Conservation (phyloP, 1,140 invertebrate genomes). For the Helicoverpa zea region DNA sequence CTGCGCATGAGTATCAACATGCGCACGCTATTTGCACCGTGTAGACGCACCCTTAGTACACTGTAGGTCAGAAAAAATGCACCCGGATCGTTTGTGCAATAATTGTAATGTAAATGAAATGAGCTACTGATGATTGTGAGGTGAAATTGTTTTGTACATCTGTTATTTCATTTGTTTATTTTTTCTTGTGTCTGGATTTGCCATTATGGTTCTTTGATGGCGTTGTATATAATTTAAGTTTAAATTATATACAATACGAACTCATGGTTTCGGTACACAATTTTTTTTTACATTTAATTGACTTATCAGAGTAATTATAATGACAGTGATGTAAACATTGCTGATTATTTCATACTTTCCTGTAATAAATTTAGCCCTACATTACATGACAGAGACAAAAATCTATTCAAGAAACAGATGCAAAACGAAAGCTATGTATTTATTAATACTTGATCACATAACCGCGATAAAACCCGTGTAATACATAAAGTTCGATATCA, state of each 20-base stretch:
- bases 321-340: too few species aligned
- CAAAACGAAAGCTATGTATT: neutral
- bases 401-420: neutral
- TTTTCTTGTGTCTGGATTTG: neutral
- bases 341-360: too few species aligned
- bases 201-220: neutral
- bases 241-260: neutral
- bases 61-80: slow-evolving; percentile 41
- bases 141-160: slow-evolving; percentile 31
- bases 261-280: too few species aligned
- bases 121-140: slow-evolving; percentile 39
- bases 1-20: too few species aligned
- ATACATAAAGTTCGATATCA: slow-evolving; percentile 24
- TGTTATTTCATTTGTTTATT: slow-evolving; percentile 31
- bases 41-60: neutral
- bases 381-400: neutral
- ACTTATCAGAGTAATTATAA: too few species aligned
- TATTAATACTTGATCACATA: slow-evolving; percentile 3
- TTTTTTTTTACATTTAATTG: too few species aligned
- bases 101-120: slow-evolving; percentile 49
- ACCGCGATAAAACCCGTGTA: slow-evolving; percentile 21
- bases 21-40: too few species aligned
- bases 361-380: too few species aligned
- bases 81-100: slow-evolving; percentile 42
- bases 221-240: neutral